These are phyloP conservation scores for Hypolimnas misippus DNA, from an alignment of 2,888 invertebrate genomes.

Conservation along the genomic window DNA sequence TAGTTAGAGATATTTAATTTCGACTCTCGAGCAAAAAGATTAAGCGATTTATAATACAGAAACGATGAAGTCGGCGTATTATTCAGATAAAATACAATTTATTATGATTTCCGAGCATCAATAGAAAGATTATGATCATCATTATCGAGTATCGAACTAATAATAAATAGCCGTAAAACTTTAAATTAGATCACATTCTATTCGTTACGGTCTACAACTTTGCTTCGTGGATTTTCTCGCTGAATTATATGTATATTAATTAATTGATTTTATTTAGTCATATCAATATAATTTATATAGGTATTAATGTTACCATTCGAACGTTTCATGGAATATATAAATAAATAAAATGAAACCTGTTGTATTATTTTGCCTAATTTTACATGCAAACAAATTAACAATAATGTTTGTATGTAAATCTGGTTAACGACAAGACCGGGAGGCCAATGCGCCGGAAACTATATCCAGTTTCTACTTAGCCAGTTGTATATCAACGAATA, in stretches of 20 bases:
- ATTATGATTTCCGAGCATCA: slow-evolving; percentile 29
- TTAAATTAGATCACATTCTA: slow-evolving; percentile 43
- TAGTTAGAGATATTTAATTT: slow-evolving; percentile 34
- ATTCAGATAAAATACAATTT: slow-evolving; percentile 37
- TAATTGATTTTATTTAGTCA: not conserved
- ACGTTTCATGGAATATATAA: not conserved
- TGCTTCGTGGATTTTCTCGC: slow-evolving; percentile 19
- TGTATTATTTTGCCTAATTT: slow-evolving; percentile 10
- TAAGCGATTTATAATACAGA: slow-evolving; percentile 37
- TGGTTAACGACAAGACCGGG: slow-evolving; percentile 25
- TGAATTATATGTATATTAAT: slow-evolving; percentile 1
- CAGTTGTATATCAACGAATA: slow-evolving; percentile 43
- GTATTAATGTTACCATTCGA: not conserved
- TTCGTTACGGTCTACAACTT: slow-evolving; percentile 16
- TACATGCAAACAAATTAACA: slow-evolving; percentile 28
- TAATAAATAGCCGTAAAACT: slow-evolving; percentile 55
- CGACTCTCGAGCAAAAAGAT: slow-evolving; percentile 26
- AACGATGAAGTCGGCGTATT: slow-evolving; percentile 26
- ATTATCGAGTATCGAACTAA: too few relatives aligned
- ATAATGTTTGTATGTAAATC: slow-evolving; percentile 25
- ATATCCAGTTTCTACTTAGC: slow-evolving; percentile 42
- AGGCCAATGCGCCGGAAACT: slow-evolving; percentile 40
- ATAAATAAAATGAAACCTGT: not conserved
- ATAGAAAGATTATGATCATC: slow-evolving; percentile 32
- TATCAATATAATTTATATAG: not conserved